Percentiles rank a stretch among this genome's conserved stretches.
Evolutionary conservation across 2,888 invertebrate genomes (phyloP).

Genomic region (Coleophora deauratella): DNA sequence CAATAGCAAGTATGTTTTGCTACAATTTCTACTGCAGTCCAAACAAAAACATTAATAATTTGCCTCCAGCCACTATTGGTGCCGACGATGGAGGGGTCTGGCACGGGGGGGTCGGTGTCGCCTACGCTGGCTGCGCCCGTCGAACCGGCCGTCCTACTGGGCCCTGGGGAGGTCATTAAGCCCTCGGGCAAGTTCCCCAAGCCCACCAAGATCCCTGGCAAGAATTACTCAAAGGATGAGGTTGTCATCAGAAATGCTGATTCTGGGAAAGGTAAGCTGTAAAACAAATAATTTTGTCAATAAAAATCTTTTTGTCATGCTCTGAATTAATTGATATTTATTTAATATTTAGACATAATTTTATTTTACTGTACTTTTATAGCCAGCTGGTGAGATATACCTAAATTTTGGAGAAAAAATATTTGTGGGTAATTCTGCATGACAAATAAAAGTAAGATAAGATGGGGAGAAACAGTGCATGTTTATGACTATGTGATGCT

Average conservation of each 20-base stretch:
- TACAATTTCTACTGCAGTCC: too few species aligned
- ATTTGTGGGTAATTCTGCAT: constrained; percentile 10
- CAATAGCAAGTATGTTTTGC: too few species aligned
- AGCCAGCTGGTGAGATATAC: too few species aligned
- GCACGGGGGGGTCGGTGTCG: constrained; percentile 62
- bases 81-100: constrained; percentile 69
- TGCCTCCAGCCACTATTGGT: constrained; percentile 53
- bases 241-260: constrained; percentile 96
- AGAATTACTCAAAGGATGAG: constrained; percentile 96
- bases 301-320: too few species aligned
- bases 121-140: constrained; percentile 74
- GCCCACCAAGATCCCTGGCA: constrained; percentile 92
- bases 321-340: not conserved
- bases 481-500: constrained; percentile 35
- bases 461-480: constrained; percentile 37
- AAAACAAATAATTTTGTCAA: not conserved
- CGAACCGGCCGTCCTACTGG: constrained; percentile 76
- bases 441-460: constrained; percentile 8
- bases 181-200: constrained; percentile 91
- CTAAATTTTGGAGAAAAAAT: not conserved
- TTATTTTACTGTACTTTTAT: too few species aligned
- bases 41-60: not conserved
- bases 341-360: too few species aligned
- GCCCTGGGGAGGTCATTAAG: constrained; percentile 89
- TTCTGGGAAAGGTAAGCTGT: constrained; percentile 90